Evolutionary conservation across 2,797 vertebrate species (phyloP).

Genomic region (Anguilla megastoma): DNA sequence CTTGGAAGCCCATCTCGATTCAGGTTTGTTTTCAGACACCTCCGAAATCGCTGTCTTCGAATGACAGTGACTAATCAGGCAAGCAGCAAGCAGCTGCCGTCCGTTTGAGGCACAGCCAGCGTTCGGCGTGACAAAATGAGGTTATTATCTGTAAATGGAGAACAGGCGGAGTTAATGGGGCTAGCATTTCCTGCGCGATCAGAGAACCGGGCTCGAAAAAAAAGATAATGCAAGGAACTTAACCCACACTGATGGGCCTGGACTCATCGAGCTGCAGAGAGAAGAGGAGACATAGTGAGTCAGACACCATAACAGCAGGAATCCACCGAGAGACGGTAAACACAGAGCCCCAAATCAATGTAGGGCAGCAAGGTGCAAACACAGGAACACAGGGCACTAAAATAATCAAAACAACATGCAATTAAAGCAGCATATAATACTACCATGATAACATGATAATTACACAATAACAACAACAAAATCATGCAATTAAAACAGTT

Average conservation of each 20-base stretch:
- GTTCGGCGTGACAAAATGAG: neutral
- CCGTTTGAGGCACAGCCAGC: neutral
- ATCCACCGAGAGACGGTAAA: neutral
- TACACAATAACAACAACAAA: neutral
- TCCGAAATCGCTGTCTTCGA: neutral
- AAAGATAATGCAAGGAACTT: conserved; percentile 56
- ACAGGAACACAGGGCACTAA: neutral
- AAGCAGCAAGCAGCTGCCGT: neutral
- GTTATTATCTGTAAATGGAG: neutral
- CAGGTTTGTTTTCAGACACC: neutral
- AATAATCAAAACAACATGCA: neutral
- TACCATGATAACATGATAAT: neutral
- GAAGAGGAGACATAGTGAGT: conserved; percentile 34
- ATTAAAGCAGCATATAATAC: too few relatives aligned
- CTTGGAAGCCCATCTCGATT: neutral
- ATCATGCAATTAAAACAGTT: neutral
- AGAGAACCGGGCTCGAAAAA: conserved; percentile 56
- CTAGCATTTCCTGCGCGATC: conserved; percentile 19
- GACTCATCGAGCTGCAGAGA: conserved; percentile 76
- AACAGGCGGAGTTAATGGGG: conserved; percentile 2
- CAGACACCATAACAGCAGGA: neutral
- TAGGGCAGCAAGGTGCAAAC: neutral
- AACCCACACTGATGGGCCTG: conserved; percentile 76
- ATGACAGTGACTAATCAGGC: too few relatives aligned
- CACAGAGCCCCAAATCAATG: neutral